Base-by-base conservation (phyloP, 2,888 invertebrate genomes). In the Pyrrhosoma nymphula region DNA sequence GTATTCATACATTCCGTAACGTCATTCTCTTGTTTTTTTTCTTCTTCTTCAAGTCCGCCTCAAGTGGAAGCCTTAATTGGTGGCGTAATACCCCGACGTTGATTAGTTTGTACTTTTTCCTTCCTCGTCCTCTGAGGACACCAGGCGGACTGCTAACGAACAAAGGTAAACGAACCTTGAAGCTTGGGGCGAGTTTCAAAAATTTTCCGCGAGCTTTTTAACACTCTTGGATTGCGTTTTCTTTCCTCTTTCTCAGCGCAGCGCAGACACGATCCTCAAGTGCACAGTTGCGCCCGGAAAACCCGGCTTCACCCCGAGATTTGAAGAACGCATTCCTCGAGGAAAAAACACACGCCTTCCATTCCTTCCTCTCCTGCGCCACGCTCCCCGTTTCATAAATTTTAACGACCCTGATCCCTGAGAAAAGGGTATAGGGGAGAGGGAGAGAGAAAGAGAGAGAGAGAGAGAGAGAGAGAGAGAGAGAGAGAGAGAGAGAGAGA, bases 1-100 rank as follows among this genome's bases (percentile, higher is more conserved):
- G 35, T 14, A 18, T 82, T 82, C 82, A 82, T 18, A 35, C 26
- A 35, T 35, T 82, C 35, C 30, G 26, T 35, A 23, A 8, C 35
- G 82, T 82, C 30, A 82, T 82, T 60, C 60, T 60, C 60, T 60
- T 14, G 60, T 0, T 60, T 60, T 35, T 35, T 30, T 82, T 35
- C 18, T 69, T 69, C 69, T 47, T 8, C 69, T 69, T 60, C n/a
- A 69, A 8, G 47, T 47, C 35, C 82, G 2, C 82, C 16, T 82
- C 35, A 82, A 82, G 82, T 82, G 82, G 82, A 82, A 30, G 82
- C 82, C 82, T 82, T 82, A 82, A 82, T 82, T 82, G 82, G 82
- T 35, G 35, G 35, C 35, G 82, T 30, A 35, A 82, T 82, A 12
- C 82, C 82, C 60, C 4, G 82, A 18, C 14, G 82, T 26, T 35